Evolutionary conservation across 2,113 vertebrate species (phyloP), one percentile per base, ranked within the genome.

Genomic region (Barbus barbus): DNA sequence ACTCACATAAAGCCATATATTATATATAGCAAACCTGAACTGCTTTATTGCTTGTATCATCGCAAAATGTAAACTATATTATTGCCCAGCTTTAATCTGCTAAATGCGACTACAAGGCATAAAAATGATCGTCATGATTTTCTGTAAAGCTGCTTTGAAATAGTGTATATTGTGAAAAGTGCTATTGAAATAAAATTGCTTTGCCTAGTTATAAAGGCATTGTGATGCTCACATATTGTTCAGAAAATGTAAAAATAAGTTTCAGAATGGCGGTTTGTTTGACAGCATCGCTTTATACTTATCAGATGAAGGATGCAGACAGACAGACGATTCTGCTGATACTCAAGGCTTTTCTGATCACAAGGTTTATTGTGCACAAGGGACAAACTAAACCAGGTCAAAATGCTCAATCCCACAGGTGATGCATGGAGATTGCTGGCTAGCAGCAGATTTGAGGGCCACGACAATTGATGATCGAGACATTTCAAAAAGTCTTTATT

Each of bases 301-400:
- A 38, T 78, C 28, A n/a, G 31, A 58, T 58, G 75, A 36, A 58
- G 31, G 31, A 24, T 31, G 3, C 20, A 0, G 28, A 13, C 41
- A 2, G 44, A 76, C 51, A 22, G 75, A 38, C 5, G 38, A 53
- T n/a, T 5, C 13, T 69, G n/a, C 18, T 61, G 75, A 58, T 36
- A 31, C 48, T 74, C 18, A 2, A 16, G 48, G 48, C 3, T 46
- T 3, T 18, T 56, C 20, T 22, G 71, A 60, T 8, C 18, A 1
- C 51, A 56, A 63, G 82, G 82, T 24, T 77, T 38, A 83, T 11
- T 36, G 24, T 48, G n/a, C 82, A 48, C 58, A 22, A 53, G 41
- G 58, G 82, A 76, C 58, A 20, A 36, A 53, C 41, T 11, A 58
- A 58, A 24, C 20, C 20, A 46, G 41, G 56, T 61, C 38, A 48